These are phyloP conservation scores for Allophyes oxyacanthae DNA, from an alignment of 2,888 invertebrate species.

Conservation along the genomic window DNA sequence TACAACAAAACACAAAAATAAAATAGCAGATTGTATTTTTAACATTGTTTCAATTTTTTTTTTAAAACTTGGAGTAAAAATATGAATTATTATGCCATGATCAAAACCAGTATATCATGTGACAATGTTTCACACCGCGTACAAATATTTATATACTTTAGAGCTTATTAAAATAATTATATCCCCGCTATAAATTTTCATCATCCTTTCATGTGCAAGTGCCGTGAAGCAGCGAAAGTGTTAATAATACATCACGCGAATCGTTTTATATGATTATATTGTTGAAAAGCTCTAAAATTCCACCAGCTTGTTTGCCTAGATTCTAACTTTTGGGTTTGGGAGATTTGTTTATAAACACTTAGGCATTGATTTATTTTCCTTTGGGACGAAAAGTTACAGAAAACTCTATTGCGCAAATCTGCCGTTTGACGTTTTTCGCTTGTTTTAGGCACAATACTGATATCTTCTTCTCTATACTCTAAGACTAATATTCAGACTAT, in stretches of 20 bases:
- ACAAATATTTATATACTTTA: conserved; percentile 44
- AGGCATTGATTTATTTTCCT: too few species aligned
- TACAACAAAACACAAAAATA: conserved; percentile 66
- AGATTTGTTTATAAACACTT: too few species aligned
- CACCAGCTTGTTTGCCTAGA: too few species aligned
- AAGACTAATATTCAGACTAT: too few species aligned
- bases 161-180: conserved; percentile 30
- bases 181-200: conserved; percentile 34
- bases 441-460: too few species aligned
- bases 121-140: conserved; percentile 17
- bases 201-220: conserved; percentile 56
- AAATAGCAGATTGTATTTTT: conserved; percentile 65
- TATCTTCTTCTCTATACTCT: too few species aligned
- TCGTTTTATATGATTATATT: background rate
- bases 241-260: conserved; percentile 27
- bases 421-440: too few species aligned
- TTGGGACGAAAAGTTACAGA: too few species aligned
- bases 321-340: too few species aligned
- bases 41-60: conserved; percentile 54
- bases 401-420: too few species aligned
- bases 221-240: conserved; percentile 62
- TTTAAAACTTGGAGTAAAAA: background rate
- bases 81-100: background rate
- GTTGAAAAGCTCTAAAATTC: background rate
- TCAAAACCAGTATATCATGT: conserved; percentile 20